phyloP scores from a whole-genome alignment of 37 sponge, comb jelly and placozoan species.

The Cladorhizidae sp. region DNA sequence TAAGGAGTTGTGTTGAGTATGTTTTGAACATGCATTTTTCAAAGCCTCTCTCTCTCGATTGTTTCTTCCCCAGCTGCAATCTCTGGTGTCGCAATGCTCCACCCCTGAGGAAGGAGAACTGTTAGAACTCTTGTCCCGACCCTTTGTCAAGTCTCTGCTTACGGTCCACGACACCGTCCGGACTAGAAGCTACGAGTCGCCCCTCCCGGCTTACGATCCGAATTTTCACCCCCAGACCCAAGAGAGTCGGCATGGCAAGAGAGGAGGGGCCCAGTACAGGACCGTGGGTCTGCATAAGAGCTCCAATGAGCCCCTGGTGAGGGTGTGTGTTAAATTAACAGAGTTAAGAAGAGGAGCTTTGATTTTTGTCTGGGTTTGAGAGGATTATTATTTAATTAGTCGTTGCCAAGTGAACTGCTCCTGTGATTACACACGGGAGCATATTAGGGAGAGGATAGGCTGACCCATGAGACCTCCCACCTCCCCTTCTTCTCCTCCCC shows the following conservation, averaged over 20 bases:
- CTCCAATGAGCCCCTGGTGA: constrained; percentile 79
- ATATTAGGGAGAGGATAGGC: too few species aligned
- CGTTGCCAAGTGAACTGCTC: too few species aligned
- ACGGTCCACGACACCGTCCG: constrained; percentile 72
- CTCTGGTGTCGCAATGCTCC: constrained; percentile 24
- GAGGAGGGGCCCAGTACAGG: constrained; percentile 22
- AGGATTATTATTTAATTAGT: too few species aligned
- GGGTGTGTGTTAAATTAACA: too few species aligned
- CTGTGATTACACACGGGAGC: too few species aligned
- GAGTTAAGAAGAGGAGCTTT: too few species aligned
- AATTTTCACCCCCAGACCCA: constrained; percentile 59
- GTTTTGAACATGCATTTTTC: too few species aligned
- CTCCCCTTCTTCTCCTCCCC: too few species aligned
- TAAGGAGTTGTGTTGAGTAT: neutral
- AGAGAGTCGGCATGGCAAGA: neutral
- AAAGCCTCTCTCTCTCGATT: neutral
- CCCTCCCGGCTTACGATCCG: constrained; percentile 54
- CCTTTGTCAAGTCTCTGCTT: constrained; percentile 26
- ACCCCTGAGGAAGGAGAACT: constrained; percentile 28
- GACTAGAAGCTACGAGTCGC: constrained; percentile 59
- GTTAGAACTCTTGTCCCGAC: constrained; percentile 2
- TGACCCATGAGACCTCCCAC: too few species aligned
- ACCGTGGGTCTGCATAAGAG: constrained; percentile 87
- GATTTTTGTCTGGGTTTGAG: too few species aligned
- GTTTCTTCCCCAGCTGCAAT: constrained; percentile 13